Percentiles rank a stretch among this genome's conserved stretches.
These are phyloP conservation scores for Pilophorus perplexus DNA, from an alignment of 2,888 invertebrate species.

Conservation along the genomic window DNA sequence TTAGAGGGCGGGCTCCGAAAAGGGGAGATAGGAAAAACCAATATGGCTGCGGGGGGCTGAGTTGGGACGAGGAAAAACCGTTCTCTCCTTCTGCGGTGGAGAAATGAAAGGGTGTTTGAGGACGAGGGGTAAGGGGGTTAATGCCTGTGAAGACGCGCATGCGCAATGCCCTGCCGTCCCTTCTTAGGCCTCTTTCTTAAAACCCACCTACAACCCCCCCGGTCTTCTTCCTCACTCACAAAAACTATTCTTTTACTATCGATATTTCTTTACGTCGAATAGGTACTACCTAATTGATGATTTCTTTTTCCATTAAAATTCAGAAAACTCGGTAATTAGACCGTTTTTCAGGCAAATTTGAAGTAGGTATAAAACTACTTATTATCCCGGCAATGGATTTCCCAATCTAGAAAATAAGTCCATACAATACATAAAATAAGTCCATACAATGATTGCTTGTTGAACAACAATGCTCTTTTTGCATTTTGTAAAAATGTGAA, in stretches of 20 bases:
- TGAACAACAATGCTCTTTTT: too few species aligned
- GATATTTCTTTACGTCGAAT: too few species aligned
- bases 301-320: too few species aligned
- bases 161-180: conserved; percentile 20
- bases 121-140: not conserved
- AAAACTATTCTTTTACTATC: not conserved
- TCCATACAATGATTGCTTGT: too few species aligned
- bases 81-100: conserved; percentile 27
- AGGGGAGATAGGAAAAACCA: conserved; percentile 51
- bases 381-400: too few species aligned
- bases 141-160: conserved; percentile 21
- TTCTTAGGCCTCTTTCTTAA: conserved; percentile 33
- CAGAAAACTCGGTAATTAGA: too few species aligned
- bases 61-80: conserved; percentile 42
- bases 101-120: not conserved
- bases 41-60: conserved; percentile 48
- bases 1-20: conserved; percentile 55
- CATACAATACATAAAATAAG: too few species aligned
- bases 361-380: too few species aligned
- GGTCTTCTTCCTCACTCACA: not conserved
- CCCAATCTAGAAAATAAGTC: too few species aligned
- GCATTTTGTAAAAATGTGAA: too few species aligned
- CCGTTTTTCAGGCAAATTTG: too few species aligned
- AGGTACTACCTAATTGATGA: too few species aligned
- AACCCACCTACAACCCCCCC: conserved; percentile 8